phyloP scores from a whole-genome alignment of 2,113 vertebrate genomes.

The Stercorarius parasiticus region DNA sequence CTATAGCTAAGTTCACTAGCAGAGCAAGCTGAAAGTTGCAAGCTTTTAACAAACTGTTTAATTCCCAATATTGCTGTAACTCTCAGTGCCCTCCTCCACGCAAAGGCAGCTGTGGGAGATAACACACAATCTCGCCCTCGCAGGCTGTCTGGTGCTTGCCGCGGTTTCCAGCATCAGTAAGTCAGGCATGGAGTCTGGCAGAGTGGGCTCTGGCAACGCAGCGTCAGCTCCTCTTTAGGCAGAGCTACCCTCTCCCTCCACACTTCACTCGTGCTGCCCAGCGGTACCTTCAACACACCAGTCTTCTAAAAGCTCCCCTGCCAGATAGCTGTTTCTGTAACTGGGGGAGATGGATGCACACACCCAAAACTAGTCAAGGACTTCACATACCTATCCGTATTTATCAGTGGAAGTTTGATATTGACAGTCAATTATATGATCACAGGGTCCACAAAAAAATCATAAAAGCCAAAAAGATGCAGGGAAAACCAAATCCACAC shows the following conservation, averaged over 20 bases:
- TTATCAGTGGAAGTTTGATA: neutral
- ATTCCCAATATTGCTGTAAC: fast-evolving
- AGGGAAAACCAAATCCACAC: neutral
- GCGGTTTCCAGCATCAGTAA: neutral
- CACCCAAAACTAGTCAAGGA: neutral
- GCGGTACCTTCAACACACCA: neutral
- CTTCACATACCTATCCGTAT: neutral
- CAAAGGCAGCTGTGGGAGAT: neutral
- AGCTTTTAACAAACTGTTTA: neutral
- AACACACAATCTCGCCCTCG: fast-evolving
- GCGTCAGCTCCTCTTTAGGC: fast-evolving
- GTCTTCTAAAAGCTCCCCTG: neutral
- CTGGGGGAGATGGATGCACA: too few relatives aligned
- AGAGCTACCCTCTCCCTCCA: neutral
- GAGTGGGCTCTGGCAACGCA: neutral
- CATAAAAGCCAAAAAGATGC: neutral
- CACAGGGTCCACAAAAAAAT: neutral
- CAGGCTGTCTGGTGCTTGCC: neutral
- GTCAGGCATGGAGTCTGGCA: neutral
- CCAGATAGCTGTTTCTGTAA: neutral
- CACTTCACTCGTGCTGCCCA: fast-evolving
- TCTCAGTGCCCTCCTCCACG: fast-evolving
- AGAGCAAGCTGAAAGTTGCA: neutral
- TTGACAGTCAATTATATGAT: neutral
- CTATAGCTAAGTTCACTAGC: neutral